phyloP scores from a whole-genome alignment of 2,888 invertebrate species.

The Celastrina argiolus region DNA sequence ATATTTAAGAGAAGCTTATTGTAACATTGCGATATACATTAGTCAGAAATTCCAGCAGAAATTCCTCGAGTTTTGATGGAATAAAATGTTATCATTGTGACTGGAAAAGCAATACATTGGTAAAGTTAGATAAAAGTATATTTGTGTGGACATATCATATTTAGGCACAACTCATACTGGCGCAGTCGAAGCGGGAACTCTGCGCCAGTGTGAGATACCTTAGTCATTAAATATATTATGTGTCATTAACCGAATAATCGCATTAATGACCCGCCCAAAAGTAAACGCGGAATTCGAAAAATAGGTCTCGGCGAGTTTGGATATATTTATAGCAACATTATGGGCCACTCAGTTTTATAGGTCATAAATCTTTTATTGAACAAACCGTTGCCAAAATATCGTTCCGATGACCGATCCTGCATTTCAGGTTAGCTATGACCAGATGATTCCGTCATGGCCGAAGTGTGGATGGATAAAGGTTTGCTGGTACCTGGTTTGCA shows the following conservation, averaged over 20 bases:
- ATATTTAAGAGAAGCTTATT: neutral
- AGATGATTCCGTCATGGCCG: neutral
- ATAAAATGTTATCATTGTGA: too few relatives aligned
- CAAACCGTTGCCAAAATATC: neutral
- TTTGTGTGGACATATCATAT: too few relatives aligned
- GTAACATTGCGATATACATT: neutral
- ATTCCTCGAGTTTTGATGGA: neutral
- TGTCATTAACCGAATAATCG: constrained; percentile 39
- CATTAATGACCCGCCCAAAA: constrained; percentile 53
- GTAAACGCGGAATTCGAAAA: constrained; percentile 46
- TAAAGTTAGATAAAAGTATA: neutral
- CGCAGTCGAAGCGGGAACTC: too few relatives aligned
- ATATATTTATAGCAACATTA: constrained; percentile 43
- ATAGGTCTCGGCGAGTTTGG: constrained; percentile 29
- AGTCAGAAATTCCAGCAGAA: neutral
- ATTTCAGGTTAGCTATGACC: neutral
- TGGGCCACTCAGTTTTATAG: constrained; percentile 25
- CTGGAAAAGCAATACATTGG: neutral
- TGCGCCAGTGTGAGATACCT: too few relatives aligned
- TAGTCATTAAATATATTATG: neutral
- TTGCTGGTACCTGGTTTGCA: neutral
- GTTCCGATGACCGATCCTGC: neutral
- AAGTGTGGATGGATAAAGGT: too few relatives aligned
- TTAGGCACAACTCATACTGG: too few relatives aligned
- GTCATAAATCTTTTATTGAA: neutral